Percentiles rank a stretch among this genome's conserved stretches.
phyloP scores from a whole-genome alignment of 2,113 vertebrate genomes.

The Lanius collurio region DNA sequence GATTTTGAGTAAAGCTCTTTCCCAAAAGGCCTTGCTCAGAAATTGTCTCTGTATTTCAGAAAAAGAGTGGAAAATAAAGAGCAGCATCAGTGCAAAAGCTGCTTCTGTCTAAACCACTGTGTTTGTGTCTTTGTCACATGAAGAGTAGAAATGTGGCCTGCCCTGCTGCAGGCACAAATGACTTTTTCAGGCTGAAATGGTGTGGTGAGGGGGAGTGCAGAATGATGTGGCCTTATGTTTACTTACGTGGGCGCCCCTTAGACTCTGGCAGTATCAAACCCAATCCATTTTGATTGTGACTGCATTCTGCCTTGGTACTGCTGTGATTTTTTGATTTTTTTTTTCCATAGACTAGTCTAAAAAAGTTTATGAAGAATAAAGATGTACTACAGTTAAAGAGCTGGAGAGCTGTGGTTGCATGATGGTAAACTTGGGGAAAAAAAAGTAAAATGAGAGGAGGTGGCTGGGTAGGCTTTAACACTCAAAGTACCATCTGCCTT shows the following conservation, averaged over 20 bases:
- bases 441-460: neutral
- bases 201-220: neutral
- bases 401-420: neutral
- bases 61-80: conserved; percentile 49
- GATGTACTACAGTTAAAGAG: neutral
- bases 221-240: neutral
- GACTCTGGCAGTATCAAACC: neutral
- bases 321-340: neutral
- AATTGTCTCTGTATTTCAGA: conserved; percentile 52
- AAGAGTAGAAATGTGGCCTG: conserved; percentile 14
- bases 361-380: neutral
- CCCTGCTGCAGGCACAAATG: neutral
- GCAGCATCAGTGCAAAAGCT: conserved; percentile 34
- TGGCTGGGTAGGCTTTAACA: neutral
- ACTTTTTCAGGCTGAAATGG: neutral
- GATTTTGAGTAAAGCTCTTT: conserved; percentile 61
- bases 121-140: conserved; percentile 7
- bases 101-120: conserved; percentile 29
- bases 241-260: neutral
- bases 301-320: neutral
- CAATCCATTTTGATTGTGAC: neutral
- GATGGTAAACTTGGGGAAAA: neutral
- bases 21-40: conserved; percentile 37
- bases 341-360: neutral
- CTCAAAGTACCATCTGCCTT: neutral